Evolutionary conservation across 2,113 vertebrate genomes (phyloP).

Genomic region (Asarcornis scutulata): DNA sequence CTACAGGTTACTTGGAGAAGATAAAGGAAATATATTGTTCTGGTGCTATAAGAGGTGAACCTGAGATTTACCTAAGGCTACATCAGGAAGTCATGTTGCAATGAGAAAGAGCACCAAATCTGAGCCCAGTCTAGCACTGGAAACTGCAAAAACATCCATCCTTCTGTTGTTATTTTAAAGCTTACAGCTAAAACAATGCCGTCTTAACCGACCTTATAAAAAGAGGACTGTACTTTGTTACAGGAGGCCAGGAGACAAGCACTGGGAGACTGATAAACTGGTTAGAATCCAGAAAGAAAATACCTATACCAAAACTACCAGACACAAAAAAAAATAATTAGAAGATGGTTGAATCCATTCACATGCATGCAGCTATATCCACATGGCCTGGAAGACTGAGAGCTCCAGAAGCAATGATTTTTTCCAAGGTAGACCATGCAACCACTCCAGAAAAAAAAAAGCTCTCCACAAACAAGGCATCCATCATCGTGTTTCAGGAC

Average conservation of each 20-base stretch:
- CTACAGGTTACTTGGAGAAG: neutral
- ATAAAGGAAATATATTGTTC: neutral
- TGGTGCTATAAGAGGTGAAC: neutral
- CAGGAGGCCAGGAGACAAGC: neutral
- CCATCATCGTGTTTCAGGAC: neutral
- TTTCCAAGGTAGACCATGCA: neutral
- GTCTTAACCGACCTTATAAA: neutral
- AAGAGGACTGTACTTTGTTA: neutral
- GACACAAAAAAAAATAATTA: neutral
- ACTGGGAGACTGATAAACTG: neutral
- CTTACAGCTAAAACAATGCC: neutral
- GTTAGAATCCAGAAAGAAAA: neutral
- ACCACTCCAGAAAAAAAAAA: neutral
- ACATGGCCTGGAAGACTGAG: neutral
- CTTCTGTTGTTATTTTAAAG: neutral
- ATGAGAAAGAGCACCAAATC: neutral
- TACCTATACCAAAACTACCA: neutral
- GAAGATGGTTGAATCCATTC: neutral
- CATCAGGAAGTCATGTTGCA: neutral
- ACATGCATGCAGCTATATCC: neutral
- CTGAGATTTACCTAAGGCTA: neutral
- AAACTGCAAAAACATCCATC: neutral
- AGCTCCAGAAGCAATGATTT: neutral
- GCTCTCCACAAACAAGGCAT: neutral
- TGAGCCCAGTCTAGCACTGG: neutral